Base-by-base conservation (phyloP, 2,113 vertebrate species). In the Pitta sordida region DNA sequence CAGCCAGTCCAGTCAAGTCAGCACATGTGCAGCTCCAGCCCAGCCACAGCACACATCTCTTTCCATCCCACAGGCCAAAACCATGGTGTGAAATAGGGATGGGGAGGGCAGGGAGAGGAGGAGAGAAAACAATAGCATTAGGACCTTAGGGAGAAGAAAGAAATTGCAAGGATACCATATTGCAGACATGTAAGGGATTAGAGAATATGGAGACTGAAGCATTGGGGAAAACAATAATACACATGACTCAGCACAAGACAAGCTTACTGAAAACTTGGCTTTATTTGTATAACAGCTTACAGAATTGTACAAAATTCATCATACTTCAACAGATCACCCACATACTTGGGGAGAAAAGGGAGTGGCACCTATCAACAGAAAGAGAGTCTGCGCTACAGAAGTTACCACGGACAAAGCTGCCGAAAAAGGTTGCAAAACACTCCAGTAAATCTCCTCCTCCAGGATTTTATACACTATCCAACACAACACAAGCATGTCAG, bases 271-370 rank as follows among this genome's bases (percentile, higher is more conserved):
- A 81, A 86, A 78, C 29, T 15, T 26, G 18, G 12, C 36, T 86
- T 90, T 2, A 4, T 84, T 84, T 65, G 18, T 21, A 77, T 48
- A 64, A 82, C n/a, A 75, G 56, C 44, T 82, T 64, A 67, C 19
- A 78, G 44, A 78, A 64, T 2, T 34, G 22, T 32, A 86, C 49
- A 34, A 60, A 70, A 87, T 55, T 83, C 32, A 75, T 15, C 39
- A 3, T 21, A 52, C 9, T n/a, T 56, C 67, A 65, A 36, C 43
- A 63, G 23, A 58, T 2, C 0, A 0, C 39, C 79, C 1, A 0
- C 44, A 37, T 17, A 43, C 32, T 51, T n/a, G 17, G 53, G 36
- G 20, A 88, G 15, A 91, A 69, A 55, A 14, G 29, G 49, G 71
- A 86, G 43, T 2, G 7, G 34, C 34, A 63, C 2, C 3, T 26